Conservation (phyloP, 2,888 invertebrate species). For the Entomobrya proxima region DNA sequence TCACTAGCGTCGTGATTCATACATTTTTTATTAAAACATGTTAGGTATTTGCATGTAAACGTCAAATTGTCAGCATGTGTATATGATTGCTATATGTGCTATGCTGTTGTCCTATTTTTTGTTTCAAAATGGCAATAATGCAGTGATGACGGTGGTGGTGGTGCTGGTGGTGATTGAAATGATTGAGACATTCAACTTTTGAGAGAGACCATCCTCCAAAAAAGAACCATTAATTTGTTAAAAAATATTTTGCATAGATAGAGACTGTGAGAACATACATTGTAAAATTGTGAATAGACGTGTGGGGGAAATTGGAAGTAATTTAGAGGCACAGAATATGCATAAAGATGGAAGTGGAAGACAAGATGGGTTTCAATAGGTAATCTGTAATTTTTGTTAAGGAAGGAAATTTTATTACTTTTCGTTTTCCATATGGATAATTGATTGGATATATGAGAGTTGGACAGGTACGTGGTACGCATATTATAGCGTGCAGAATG, state of each 20-base stretch:
- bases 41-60: neutral
- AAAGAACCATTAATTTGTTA: neutral
- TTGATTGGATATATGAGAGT: constrained; percentile 16
- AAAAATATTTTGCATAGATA: neutral
- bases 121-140: too few relatives aligned
- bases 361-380: neutral
- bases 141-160: too few relatives aligned
- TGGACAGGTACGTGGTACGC: neutral
- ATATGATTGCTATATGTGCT: too few relatives aligned
- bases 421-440: constrained; percentile 21
- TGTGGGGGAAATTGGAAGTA: too few relatives aligned
- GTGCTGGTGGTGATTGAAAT: neutral
- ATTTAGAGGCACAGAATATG: neutral
- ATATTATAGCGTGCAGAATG: too few relatives aligned
- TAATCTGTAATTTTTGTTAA: constrained; percentile 43
- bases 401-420: constrained; percentile 57
- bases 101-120: too few relatives aligned
- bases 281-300: too few relatives aligned
- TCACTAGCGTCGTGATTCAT: constrained; percentile 22
- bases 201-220: neutral
- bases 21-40: constrained; percentile 1
- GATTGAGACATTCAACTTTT: neutral
- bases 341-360: neutral
- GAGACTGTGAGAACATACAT: too few relatives aligned
- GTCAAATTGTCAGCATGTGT: neutral